A percentile compares a stretch with the other conserved stretches of the same genome.
Evolutionary conservation across 2,888 invertebrate genomes (phyloP).

Genomic region (Neoscelio sp.): DNA sequence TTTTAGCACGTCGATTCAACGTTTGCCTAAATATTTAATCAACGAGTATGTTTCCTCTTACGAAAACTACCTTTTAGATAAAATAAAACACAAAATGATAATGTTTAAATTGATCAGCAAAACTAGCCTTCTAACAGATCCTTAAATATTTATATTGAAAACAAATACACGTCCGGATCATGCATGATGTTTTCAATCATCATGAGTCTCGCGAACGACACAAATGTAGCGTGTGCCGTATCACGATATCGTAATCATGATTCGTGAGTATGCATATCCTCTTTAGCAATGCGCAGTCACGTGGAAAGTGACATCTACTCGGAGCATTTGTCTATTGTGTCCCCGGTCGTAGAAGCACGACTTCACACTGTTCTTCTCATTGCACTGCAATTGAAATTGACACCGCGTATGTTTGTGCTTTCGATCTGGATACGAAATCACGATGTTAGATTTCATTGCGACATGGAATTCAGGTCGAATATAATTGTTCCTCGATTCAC

Average conservation of each 20-base stretch:
- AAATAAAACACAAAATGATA: too few relatives aligned
- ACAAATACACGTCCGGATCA: conserved; percentile 7
- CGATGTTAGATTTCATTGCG: background rate
- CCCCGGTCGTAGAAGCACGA: conserved; percentile 2
- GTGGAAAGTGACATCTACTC: conserved; percentile 56
- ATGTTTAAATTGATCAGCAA: too few relatives aligned
- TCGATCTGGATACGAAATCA: conserved; percentile 1
- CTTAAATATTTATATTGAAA: background rate
- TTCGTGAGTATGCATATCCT: conserved; percentile 60
- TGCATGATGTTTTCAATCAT: conserved; percentile 26
- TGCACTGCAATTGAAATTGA: conserved; percentile 30
- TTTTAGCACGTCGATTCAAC: too few relatives aligned
- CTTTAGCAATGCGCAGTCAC: conserved; percentile 61
- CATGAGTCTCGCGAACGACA: conserved; percentile 8
- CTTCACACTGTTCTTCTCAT: conserved; percentile 24
- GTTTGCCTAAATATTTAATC: too few relatives aligned
- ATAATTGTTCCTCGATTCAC: conserved; percentile 15
- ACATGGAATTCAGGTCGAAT: background rate
- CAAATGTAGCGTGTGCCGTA: conserved; percentile 51
- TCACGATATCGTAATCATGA: conserved; percentile 54
- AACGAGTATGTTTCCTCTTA: too few relatives aligned
- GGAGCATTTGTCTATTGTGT: conserved; percentile 55
- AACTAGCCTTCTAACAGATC: too few relatives aligned
- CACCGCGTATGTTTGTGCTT: conserved; percentile 16
- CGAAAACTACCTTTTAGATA: too few relatives aligned